A percentile compares a stretch with the other conserved stretches of the same genome.
phyloP scores from a whole-genome alignment of 64 coral and sea anemone species.

The Pachyseris speciosa region DNA sequence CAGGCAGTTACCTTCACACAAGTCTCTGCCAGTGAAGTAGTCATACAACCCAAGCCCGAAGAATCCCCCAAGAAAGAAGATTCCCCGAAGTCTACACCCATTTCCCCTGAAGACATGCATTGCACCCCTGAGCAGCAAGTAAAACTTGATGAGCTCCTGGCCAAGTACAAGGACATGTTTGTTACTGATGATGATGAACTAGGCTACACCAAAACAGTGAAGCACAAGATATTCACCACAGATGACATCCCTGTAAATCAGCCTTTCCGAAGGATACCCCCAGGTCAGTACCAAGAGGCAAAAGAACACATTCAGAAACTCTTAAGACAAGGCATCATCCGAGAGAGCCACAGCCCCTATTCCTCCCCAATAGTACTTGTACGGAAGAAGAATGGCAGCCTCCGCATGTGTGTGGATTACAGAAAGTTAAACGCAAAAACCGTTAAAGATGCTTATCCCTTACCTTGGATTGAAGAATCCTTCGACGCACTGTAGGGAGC shows the following conservation, averaged over 20 bases:
- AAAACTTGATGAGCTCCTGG: background rate
- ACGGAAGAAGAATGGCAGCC: conserved; percentile 27
- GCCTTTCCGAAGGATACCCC: conserved; percentile 22
- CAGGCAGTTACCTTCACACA: background rate
- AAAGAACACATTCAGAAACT: conserved; percentile 62
- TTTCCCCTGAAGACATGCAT: background rate
- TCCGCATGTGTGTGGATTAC: conserved; percentile 53
- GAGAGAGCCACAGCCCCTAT: conserved; percentile 56
- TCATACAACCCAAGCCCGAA: background rate
- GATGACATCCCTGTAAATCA: conserved; percentile 46
- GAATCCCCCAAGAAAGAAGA: background rate
- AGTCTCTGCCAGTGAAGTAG: conserved; percentile 22
- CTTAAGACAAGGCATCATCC: conserved; percentile 2
- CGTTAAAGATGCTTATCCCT: conserved; percentile 31
- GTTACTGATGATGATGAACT: conserved; percentile 33
- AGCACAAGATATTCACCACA: conserved; percentile 30
- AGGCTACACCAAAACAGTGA: conserved; percentile 62
- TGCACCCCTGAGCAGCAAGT: conserved; percentile 3
- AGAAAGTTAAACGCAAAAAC: conserved; percentile 38
- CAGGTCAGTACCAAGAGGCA: conserved; percentile 27
- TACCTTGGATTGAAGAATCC: conserved; percentile 60
- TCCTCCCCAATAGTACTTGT: conserved; percentile 45
- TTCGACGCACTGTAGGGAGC: conserved; percentile 10
- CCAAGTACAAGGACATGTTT: conserved; percentile 1
- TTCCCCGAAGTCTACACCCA: background rate